Base-by-base conservation (phyloP, 2,113 vertebrate species). In the Bubo scandiacus region DNA sequence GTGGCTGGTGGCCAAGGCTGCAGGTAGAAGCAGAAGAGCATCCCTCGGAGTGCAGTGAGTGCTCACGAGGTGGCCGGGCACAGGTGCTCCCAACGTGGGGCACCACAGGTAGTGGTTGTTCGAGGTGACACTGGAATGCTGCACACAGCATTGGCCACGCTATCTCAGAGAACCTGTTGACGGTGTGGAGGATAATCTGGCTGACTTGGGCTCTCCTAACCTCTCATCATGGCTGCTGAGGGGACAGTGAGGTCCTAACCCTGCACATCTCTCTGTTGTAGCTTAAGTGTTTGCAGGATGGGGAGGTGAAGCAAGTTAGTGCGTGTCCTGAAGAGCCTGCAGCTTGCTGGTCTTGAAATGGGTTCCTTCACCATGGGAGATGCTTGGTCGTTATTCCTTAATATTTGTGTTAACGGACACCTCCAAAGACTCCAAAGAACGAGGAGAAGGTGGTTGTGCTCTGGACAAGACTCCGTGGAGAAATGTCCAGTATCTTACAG, bases 1-100 rank as follows among this genome's bases (percentile, higher is more conserved):
- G 47, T 55, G 45, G 59, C 77, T 32, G 9, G 42, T 47, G 87
- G 70, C 73, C n/a, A 45, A 51, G 57, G 81, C 90, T 72, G 61
- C 12, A 36, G 38, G 32, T 63, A 66, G 70, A 57, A 68, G 81
- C 34, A 70, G 55, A 42, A 36, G 32, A 73, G 15, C 49, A 54
- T 45, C 65, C n/a, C 43, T 52, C 0, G 0, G 74, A 42, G 21
- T 65, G 36, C 4, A 2, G 27, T 8, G 38, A 12, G 45, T 18
- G 20, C 73, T 84, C 34, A 1, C 6, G n/a, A 59, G n/a, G 54
- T 43, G 51, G 29, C 21, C 0, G 2, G 55, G 22, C 2, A 3
- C 68, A n/a, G 80, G n/a, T 8, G 4, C 43, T 84, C 20, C 68
- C 8, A 5, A 15, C 9, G 2, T 1, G 27, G 34, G 15, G 25